Conservation (phyloP, 2,888 invertebrate species). For the Galeruca laticollis region DNA sequence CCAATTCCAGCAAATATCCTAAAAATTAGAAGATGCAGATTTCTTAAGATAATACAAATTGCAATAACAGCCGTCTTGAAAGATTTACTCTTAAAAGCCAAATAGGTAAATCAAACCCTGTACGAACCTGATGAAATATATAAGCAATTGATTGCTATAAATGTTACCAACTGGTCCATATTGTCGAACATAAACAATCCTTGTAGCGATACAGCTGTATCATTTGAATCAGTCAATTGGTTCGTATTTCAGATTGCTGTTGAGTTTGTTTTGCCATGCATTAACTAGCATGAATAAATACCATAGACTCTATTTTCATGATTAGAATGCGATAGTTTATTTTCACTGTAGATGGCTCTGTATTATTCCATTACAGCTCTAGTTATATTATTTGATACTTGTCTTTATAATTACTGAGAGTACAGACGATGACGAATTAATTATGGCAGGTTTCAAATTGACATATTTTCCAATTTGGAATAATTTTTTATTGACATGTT, state of each 20-base stretch:
- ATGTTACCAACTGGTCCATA: background rate
- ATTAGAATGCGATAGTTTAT: conserved; percentile 29
- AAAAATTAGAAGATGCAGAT: no score
- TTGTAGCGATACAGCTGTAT: conserved; percentile 18
- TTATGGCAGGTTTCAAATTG: no score
- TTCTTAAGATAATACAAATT: no score
- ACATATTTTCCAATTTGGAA: no score
- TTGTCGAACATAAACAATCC: conserved; percentile 13
- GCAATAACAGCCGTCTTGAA: no score
- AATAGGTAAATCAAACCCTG: no score
- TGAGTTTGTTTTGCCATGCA: conserved; percentile 29
- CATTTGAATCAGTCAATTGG: conserved; percentile 29
- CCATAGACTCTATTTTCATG: conserved; percentile 26
- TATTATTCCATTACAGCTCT: conserved; percentile 7
- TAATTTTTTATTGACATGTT: no score
- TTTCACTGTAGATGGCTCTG: conserved; percentile 15
- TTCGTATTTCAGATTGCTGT: conserved; percentile 30
- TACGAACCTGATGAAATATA: no score
- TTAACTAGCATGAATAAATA: conserved; percentile 32
- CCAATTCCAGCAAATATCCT: no score
- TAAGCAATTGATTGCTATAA: background rate
- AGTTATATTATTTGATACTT: background rate
- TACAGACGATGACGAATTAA: background rate
- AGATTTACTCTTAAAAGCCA: no score
- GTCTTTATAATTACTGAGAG: background rate